A percentile compares a stretch with the other conserved stretches of the same genome.
Conservation (phyloP, 2,797 vertebrate genomes). For the Acanthurus lineatus region DNA sequence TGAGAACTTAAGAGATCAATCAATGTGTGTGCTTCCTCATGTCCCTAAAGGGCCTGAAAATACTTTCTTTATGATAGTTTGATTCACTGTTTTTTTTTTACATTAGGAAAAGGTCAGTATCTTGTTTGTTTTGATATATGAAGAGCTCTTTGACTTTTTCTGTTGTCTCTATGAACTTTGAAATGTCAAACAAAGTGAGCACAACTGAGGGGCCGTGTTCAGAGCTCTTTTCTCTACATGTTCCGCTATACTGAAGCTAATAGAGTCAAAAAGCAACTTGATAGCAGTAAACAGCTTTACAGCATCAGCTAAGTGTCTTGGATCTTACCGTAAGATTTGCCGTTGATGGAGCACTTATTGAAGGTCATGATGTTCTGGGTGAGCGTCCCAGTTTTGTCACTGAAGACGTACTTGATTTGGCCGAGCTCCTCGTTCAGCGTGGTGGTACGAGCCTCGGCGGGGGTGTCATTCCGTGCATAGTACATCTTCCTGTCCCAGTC, state of each 20-base stretch:
- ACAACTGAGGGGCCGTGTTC: neutral
- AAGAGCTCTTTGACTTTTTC: neutral
- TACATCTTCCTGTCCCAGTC: constrained; percentile 98
- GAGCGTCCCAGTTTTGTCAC: constrained; percentile 97
- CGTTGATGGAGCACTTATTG: constrained; percentile 95
- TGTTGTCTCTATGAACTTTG: neutral
- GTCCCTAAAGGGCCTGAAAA: neutral
- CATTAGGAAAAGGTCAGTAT: too few relatives aligned
- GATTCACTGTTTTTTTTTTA: too few relatives aligned
- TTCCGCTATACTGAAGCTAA: neutral
- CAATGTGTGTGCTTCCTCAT: too few relatives aligned
- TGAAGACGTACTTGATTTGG: constrained; percentile 96
- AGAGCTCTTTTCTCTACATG: neutral
- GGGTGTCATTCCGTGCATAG: constrained; percentile 85
- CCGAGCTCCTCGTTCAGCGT: constrained; percentile 97
- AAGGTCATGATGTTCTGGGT: constrained; percentile 98
- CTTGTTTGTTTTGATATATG: neutral
- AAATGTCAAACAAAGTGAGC: neutral
- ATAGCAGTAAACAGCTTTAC: neutral
- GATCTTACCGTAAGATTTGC: constrained; percentile 89
- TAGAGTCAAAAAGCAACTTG: neutral
- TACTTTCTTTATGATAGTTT: too few relatives aligned
- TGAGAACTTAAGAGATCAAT: too few relatives aligned
- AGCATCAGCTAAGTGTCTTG: accelerated
- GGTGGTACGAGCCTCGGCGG: constrained; percentile 94